Evolutionary conservation across 2,797 vertebrate species (phyloP).

Genomic region (Hoplostethus mediterraneus): DNA sequence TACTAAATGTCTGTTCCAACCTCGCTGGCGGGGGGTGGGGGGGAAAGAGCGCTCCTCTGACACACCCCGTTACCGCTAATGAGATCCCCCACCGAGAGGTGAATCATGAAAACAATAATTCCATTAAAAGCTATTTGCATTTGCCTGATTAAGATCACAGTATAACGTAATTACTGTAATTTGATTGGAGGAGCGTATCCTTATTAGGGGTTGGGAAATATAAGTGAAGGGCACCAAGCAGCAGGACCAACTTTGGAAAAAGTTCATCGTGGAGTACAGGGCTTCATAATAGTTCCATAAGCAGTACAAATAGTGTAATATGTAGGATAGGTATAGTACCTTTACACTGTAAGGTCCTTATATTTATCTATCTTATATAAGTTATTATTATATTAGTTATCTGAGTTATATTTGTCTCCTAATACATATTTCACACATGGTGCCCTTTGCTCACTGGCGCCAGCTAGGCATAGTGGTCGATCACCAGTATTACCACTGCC

Average conservation of each 20-base stretch:
- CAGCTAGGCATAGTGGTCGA: no score
- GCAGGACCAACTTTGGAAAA: conserved; percentile 11
- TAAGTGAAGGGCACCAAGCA: conserved; percentile 21
- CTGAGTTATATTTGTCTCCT: not conserved
- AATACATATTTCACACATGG: not conserved
- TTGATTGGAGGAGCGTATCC: conserved; percentile 57
- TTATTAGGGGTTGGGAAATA: conserved; percentile 42
- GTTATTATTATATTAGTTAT: not conserved
- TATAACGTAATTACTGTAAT: conserved; percentile 60
- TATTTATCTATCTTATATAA: no score
- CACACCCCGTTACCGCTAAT: conserved; percentile 55
- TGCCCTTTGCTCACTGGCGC: not conserved
- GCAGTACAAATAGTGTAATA: not conserved
- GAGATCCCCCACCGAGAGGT: conserved; percentile 55
- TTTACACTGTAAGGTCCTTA: no score
- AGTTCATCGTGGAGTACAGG: not conserved
- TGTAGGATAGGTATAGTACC: no score
- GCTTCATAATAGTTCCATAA: not conserved
- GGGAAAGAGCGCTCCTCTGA: conserved; percentile 20
- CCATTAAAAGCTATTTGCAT: conserved; percentile 67
- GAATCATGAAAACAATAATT: conserved; percentile 59
- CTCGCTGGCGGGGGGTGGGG: conserved; percentile 6
- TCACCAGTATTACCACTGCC: no score
- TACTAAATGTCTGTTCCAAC: conserved; percentile 35
- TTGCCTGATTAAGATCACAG: conserved; percentile 55